Evolutionary conservation across 2,797 vertebrate species (phyloP), one percentile per base, ranked within the genome.

Genomic region (Lemur catta): DNA sequence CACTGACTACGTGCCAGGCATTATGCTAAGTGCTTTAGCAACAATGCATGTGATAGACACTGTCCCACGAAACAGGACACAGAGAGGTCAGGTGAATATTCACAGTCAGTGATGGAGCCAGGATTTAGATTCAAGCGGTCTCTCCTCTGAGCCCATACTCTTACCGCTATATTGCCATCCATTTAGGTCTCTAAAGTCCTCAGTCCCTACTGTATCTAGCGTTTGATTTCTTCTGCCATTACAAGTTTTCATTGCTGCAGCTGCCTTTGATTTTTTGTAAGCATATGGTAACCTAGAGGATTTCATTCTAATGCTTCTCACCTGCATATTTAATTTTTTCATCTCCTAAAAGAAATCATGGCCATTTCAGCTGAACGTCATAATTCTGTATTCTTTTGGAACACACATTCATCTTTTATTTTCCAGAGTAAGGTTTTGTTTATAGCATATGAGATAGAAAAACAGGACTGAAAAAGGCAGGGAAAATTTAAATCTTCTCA

Each of bases 301-400:
- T 92, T 97, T 98, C 95, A 96, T 97, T 98, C 89, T 89, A 97
- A 97, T 95, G 97, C 84, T 85, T 93, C 71, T 96, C 95, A 89
- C 3, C 95, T 97, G 93, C 87, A 80, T 97, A 97, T 97, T 98
- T 97, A 98, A 97, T 81, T 94, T 93, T 85, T 97, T 96, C 92
- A 97, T 95, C 82, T 98, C 76, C 95, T 98, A 97, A 97, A 97
- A 93, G 69, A 93, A 95, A 94, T 71, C 55, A 76, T 78, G 38
- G 91, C 88, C 75, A 63, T 96, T 91, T 97, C 82, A 71, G 67
- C 57, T 87, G 63, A 93, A 63, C 67, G 35, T n/a, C 76, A 87
- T 97, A 96, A 96, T 63, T 97, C 92, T 8, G 30, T 80, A 93
- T 95, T 85, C 87, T 93, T 48, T 84, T 74, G 78, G 91, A 96